Conservation (phyloP, 2,797 vertebrate genomes). For the Eospalax fontanierii region DNA sequence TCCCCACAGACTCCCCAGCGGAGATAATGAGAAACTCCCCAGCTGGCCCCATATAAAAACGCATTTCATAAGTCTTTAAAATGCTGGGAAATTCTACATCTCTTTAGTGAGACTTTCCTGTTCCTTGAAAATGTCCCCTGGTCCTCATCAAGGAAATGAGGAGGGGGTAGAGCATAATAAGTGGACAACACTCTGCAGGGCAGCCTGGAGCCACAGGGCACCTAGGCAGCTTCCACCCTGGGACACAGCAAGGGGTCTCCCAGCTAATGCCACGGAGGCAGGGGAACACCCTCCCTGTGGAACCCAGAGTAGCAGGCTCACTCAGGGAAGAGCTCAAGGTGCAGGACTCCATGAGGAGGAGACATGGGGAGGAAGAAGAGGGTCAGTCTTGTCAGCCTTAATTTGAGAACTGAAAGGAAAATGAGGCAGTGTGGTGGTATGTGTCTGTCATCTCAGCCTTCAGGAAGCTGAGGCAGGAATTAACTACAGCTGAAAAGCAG, state of each 20-base stretch:
- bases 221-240: rapidly evolving
- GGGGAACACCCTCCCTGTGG: background rate
- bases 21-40: constrained; percentile 89
- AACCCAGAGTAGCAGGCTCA: background rate
- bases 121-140: constrained; percentile 87
- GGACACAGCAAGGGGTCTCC: background rate
- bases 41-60: constrained; percentile 86
- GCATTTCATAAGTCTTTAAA: constrained; percentile 89
- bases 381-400: background rate
- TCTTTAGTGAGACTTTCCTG: constrained; percentile 87
- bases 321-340: background rate
- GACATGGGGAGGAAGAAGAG: background rate
- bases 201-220: background rate
- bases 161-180: constrained; percentile 21
- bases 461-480: background rate
- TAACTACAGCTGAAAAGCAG: no score
- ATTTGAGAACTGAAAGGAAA: background rate
- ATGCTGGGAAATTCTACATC: constrained; percentile 89
- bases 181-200: background rate
- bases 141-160: constrained; percentile 82
- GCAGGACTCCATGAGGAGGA: background rate
- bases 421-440: background rate
- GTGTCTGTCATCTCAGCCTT: background rate
- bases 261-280: rapidly evolving
- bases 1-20: constrained; percentile 84